phyloP scores from a whole-genome alignment of 2,888 invertebrate genomes.

The Nomada fabriciana region DNA sequence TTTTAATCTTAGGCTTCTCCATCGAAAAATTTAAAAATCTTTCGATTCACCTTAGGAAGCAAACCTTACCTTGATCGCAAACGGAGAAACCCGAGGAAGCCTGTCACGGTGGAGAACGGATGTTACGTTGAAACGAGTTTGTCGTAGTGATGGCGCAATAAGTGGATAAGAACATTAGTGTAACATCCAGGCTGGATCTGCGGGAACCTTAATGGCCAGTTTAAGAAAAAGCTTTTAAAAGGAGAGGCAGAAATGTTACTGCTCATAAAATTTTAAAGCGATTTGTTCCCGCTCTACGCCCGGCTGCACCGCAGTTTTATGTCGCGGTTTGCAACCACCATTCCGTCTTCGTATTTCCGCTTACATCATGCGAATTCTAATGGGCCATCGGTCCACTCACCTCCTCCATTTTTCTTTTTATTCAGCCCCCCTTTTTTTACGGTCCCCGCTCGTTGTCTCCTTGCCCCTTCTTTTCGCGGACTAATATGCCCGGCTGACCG shows the following conservation, averaged over 20 bases:
- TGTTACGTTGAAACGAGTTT: constrained; percentile 35
- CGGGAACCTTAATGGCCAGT: constrained; percentile 74
- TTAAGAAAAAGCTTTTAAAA: constrained; percentile 77
- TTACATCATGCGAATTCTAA: constrained; percentile 72
- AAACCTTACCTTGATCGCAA: background rate
- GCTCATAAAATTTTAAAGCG: constrained; percentile 81
- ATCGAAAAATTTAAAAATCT: background rate
- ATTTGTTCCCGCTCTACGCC: constrained; percentile 73
- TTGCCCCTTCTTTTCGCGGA: background rate
- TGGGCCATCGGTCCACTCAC: constrained; percentile 50
- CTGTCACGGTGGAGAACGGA: background rate
- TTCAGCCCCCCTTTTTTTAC: constrained; percentile 9
- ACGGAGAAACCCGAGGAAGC: background rate
- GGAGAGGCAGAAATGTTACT: constrained; percentile 75
- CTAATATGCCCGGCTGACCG: background rate
- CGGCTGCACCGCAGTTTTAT: constrained; percentile 70
- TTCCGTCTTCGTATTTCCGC: constrained; percentile 63
- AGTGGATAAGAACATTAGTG: constrained; percentile 76
- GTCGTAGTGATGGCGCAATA: constrained; percentile 67
- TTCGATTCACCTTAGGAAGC: background rate
- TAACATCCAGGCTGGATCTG: constrained; percentile 70
- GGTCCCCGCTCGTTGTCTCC: background rate
- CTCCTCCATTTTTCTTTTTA: background rate
- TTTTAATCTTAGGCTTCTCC: too few relatives aligned
- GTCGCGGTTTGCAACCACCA: constrained; percentile 62